A percentile compares a stretch with the other conserved stretches of the same genome.
phyloP scores from a whole-genome alignment of 2,888 invertebrate genomes.

The Chloroclysta siterata region DNA sequence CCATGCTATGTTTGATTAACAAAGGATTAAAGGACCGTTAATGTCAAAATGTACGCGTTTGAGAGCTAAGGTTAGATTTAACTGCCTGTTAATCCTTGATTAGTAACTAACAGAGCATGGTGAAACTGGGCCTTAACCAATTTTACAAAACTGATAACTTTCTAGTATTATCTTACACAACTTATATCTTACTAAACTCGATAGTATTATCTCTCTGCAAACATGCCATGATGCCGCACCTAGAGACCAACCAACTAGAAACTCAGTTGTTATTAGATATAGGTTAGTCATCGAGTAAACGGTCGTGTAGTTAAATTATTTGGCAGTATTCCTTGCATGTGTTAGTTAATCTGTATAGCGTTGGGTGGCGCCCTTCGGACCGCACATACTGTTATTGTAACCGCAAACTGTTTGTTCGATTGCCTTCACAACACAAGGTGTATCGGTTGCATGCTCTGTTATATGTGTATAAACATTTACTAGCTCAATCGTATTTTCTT shows the following conservation, averaged over 20 bases:
- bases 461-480: not conserved
- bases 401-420: slow-evolving; percentile 64
- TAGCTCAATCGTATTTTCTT: not conserved
- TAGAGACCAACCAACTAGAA: not conserved
- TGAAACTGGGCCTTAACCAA: too few relatives aligned
- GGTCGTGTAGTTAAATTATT: slow-evolving; percentile 20
- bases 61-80: too few relatives aligned
- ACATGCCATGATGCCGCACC: slow-evolving; percentile 4
- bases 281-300: not conserved
- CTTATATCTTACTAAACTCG: not conserved
- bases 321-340: slow-evolving; percentile 23
- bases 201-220: slow-evolving; percentile 8
- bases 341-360: slow-evolving; percentile 12
- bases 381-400: slow-evolving; percentile 56
- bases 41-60: too few relatives aligned
- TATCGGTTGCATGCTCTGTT: slow-evolving; percentile 37
- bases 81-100: too few relatives aligned
- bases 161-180: not conserved
- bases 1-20: too few relatives aligned
- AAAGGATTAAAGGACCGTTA: too few relatives aligned
- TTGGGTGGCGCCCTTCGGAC: slow-evolving; percentile 31
- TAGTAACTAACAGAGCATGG: too few relatives aligned
- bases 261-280: not conserved
- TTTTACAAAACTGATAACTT: slow-evolving; percentile 6
- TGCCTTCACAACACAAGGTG: slow-evolving; percentile 43